These are phyloP conservation scores for Sesia apiformis DNA, from an alignment of 2,888 invertebrate species.

Conservation along the genomic window DNA sequence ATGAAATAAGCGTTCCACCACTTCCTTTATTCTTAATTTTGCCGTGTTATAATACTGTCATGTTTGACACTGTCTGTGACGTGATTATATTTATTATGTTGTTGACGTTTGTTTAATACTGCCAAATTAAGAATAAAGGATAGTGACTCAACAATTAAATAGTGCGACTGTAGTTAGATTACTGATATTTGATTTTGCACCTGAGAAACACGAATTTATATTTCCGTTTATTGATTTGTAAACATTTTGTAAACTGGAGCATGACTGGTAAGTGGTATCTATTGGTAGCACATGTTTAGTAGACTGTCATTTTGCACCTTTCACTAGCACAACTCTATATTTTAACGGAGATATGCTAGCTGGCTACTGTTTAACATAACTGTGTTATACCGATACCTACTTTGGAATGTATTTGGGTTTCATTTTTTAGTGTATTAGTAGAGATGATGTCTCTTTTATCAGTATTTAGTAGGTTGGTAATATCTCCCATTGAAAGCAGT, in stretches of 20 bases:
- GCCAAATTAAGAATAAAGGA: too few species aligned
- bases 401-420: neutral
- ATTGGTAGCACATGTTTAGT: neutral
- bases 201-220: too few species aligned
- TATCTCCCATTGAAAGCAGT: neutral
- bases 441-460: neutral
- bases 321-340: conserved; percentile 6
- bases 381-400: neutral
- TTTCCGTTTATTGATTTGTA: conserved; percentile 1
- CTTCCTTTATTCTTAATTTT: too few species aligned
- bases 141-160: too few species aligned
- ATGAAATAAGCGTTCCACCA: too few species aligned
- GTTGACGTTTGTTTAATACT: too few species aligned
- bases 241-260: neutral
- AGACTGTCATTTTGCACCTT: conserved; percentile 10
- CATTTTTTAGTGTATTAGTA: neutral
- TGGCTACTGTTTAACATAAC: conserved; percentile 6
- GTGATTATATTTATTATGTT: too few species aligned
- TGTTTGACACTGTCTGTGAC: too few species aligned
- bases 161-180: too few species aligned
- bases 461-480: neutral
- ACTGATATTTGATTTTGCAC: too few species aligned
- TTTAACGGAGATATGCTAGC: neutral
- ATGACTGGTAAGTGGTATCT: too few species aligned
- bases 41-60: too few species aligned